phyloP scores from a whole-genome alignment of 2,888 invertebrate genomes.

The Luperina testacea region DNA sequence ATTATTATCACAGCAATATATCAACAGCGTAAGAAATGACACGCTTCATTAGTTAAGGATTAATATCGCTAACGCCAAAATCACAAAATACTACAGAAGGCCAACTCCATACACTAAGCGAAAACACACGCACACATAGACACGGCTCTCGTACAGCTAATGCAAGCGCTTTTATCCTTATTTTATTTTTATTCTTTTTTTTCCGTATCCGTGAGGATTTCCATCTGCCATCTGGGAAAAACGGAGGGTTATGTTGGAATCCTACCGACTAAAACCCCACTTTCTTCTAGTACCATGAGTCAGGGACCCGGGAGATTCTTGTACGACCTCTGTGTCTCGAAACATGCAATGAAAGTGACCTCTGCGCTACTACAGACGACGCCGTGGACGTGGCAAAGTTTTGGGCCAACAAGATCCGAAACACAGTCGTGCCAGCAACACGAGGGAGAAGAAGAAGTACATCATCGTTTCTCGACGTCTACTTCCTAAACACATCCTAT shows the following conservation, averaged over 20 bases:
- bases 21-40: conserved; percentile 65
- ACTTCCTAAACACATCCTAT: no score
- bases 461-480: background rate
- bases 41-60: conserved; percentile 73
- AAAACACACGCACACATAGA: background rate
- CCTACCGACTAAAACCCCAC: no score
- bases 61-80: conserved; percentile 68
- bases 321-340: no score
- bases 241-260: no score
- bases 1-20: conserved; percentile 48
- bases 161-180: background rate
- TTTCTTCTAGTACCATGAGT: no score
- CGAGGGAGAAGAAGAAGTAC: no score
- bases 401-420: background rate
- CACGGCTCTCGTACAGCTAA: background rate
- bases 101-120: rapidly evolving
- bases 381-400: background rate
- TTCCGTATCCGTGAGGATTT: no score
- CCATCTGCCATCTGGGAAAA: no score
- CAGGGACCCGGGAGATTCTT: no score
- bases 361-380: background rate
- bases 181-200: no score
- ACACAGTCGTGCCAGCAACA: background rate
- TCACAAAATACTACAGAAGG: conserved; percentile 5
- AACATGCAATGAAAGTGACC: no score